These are phyloP conservation scores for Anthoscopus minutus DNA, from an alignment of 2,113 vertebrate species.

Conservation along the genomic window DNA sequence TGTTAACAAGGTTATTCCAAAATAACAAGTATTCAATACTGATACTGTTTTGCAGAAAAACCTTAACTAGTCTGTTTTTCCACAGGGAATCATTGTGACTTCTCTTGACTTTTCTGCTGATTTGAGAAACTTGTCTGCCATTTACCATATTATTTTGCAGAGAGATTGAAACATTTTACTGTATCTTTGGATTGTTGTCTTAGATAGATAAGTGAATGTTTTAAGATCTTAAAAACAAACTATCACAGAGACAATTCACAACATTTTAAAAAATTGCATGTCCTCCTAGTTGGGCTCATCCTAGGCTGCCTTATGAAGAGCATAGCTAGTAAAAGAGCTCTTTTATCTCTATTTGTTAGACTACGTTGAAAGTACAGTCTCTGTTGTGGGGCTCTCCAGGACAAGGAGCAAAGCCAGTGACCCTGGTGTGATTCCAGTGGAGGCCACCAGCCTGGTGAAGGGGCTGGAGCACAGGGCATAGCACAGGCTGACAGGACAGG, in stretches of 20 bases:
- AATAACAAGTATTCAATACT: no score
- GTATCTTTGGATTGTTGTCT: background rate
- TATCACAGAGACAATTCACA: background rate
- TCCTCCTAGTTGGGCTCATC: background rate
- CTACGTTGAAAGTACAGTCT: accelerated
- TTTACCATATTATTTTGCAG: background rate
- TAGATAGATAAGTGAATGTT: background rate
- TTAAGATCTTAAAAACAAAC: background rate
- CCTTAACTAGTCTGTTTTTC: background rate
- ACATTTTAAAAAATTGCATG: background rate
- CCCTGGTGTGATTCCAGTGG: background rate
- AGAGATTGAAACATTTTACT: background rate
- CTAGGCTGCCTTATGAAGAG: background rate
- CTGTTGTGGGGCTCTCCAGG: background rate
- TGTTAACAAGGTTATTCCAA: no score
- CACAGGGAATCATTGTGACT: accelerated
- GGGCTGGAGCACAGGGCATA: background rate
- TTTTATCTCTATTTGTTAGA: background rate
- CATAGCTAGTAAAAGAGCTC: background rate
- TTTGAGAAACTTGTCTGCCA: background rate
- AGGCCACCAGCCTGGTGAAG: background rate
- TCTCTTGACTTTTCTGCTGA: background rate
- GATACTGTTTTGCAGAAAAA: background rate
- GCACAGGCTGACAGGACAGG: background rate
- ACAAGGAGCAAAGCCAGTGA: background rate